Conservation (phyloP, 2,113 vertebrate species). For the Columbina picui region DNA sequence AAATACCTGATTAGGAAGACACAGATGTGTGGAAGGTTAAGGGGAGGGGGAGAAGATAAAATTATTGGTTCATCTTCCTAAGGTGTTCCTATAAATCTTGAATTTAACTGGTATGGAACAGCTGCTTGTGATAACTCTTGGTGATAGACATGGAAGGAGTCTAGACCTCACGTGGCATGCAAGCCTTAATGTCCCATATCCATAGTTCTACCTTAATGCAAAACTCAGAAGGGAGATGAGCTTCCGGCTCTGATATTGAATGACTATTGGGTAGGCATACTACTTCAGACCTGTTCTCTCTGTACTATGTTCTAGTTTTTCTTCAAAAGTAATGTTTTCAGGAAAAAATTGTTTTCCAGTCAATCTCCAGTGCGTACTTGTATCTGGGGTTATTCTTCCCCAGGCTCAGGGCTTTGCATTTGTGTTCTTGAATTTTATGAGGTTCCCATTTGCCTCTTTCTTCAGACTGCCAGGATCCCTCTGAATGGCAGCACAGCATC, state of each 20-base stretch:
- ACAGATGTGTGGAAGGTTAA: not conserved
- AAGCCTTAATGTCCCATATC: not conserved
- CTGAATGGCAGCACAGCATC: no score
- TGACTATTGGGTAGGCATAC: not conserved
- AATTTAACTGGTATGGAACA: not conserved
- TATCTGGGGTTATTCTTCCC: no score
- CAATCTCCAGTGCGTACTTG: no score
- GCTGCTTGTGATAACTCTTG: not conserved
- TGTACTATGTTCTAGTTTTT: not conserved
- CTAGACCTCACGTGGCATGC: not conserved
- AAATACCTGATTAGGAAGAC: not conserved
- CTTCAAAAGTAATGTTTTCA: not conserved
- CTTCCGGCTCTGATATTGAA: not conserved
- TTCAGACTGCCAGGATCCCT: no score
- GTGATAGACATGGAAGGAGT: not conserved
- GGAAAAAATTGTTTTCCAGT: not conserved
- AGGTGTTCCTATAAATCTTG: not conserved
- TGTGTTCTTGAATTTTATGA: no score
- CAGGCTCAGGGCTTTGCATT: no score
- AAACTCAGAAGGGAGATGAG: not conserved
- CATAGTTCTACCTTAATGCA: not conserved
- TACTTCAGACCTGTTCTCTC: not conserved
- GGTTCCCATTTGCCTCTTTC: no score
- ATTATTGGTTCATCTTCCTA: not conserved
- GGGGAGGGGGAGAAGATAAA: not conserved